Percentiles rank a stretch among this genome's conserved stretches.
These are phyloP conservation scores for Ciconia nigra DNA, from an alignment of 2,797 vertebrate species.

Conservation along the genomic window DNA sequence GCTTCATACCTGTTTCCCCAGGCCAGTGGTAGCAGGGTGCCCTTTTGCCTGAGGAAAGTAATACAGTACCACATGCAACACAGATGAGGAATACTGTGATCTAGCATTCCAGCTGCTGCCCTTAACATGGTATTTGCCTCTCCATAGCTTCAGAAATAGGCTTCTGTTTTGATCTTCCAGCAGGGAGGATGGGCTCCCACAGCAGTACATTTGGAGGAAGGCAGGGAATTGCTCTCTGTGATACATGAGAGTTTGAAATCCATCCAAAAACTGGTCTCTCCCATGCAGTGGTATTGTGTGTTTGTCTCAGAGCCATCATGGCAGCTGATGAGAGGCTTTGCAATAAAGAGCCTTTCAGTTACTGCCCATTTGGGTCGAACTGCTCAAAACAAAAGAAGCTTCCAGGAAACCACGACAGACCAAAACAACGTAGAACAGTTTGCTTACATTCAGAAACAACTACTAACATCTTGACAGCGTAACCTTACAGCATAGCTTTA, in stretches of 20 bases:
- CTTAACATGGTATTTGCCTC: neutral
- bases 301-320: conserved; percentile 51
- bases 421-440: neutral
- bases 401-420: conserved; percentile 38
- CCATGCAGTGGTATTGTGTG: conserved; percentile 14
- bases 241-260: conserved; percentile 30
- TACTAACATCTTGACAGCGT: neutral
- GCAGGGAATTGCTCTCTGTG: conserved; percentile 22
- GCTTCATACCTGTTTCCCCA: neutral
- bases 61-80: neutral
- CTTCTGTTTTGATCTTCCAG: neutral
- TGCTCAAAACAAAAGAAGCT: conserved; percentile 56
- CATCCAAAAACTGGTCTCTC: conserved; percentile 32
- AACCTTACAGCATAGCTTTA: conserved; percentile 35
- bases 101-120: conserved; percentile 21
- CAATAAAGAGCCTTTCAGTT: conserved; percentile 56
- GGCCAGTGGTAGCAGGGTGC: neutral
- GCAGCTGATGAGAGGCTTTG: conserved; percentile 59
- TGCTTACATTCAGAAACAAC: neutral
- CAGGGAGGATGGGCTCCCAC: neutral
- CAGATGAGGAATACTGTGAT: neutral
- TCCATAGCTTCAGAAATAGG: conserved; percentile 19
- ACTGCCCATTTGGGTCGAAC: conserved; percentile 29
- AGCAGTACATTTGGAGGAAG: neutral
- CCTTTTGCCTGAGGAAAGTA: neutral